Evolutionary conservation across 1,140 invertebrate genomes (phyloP).

Genomic region (Phymorhynchus buccinoides): DNA sequence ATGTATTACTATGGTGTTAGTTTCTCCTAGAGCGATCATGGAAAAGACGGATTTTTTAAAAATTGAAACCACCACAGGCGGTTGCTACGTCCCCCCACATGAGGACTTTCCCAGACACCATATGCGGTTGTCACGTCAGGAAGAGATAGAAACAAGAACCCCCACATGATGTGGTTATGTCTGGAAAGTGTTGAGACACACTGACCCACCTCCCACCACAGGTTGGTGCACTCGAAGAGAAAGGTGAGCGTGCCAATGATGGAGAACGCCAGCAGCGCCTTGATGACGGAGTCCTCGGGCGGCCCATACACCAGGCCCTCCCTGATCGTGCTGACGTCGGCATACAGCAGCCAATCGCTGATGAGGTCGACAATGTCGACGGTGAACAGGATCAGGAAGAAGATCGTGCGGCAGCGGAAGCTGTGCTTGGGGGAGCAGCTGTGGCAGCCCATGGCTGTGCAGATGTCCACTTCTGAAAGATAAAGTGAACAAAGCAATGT

Average conservation of each 20-base stretch:
- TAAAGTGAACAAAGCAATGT: too few species aligned
- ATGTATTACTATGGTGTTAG: too few species aligned
- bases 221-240: constrained; percentile 59
- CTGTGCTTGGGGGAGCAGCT: constrained; percentile 40
- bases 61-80: too few species aligned
- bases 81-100: too few species aligned
- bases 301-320: constrained; percentile 66
- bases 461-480: too few species aligned
- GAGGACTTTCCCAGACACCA: too few species aligned
- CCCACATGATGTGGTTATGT: too few species aligned
- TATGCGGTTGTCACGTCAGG: too few species aligned
- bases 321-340: constrained; percentile 54
- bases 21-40: too few species aligned
- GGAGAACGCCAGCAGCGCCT: constrained; percentile 61
- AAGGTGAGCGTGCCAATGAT: constrained; percentile 64
- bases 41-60: too few species aligned
- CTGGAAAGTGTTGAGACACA: too few species aligned
- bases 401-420: constrained; percentile 50
- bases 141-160: too few species aligned
- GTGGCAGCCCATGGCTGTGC: background rate
- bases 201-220: constrained; percentile 61
- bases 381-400: constrained; percentile 56
- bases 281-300: constrained; percentile 46
- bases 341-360: constrained; percentile 66
- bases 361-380: constrained; percentile 59